Base-by-base conservation (phyloP, 2,113 vertebrate species). In the Misgurnus anguillicaudatus region DNA sequence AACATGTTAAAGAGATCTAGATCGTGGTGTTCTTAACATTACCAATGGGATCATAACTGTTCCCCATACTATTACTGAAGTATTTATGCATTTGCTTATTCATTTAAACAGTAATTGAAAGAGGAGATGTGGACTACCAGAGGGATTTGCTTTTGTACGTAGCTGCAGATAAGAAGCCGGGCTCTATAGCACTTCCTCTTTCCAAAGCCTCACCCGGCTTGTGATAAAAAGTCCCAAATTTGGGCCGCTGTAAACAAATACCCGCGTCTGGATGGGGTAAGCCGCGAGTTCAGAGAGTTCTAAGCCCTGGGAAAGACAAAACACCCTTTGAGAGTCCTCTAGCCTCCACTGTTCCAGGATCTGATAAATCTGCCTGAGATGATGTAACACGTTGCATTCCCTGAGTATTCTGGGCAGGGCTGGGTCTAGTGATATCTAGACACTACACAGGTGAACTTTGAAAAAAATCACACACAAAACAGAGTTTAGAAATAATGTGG, bases 271-370 rank as follows among this genome's bases (percentile, higher is more conserved):
- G 82, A 88, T n/a, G 68, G 80, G 75, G 80, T 86, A 86, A 89
- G 88, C 89, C 87, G 72, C 41, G 83, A 89, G 91, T 86, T 87
- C 88, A 89, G 83, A 78, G 88, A 89, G 89, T 91, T 91, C 88
- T 88, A 86, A 87, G 87, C 83, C 81, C 83, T 80, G 81, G 70
- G 87, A 89, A 61, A 93, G 92, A 93, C 92, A 93, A 93, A 93
- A 93, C 91, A 93, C 85, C 86, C 89, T 93, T 92, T 93, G 90
- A 92, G 89, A 91, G 86, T 89, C 79, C 86, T 88, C 80, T 62
- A 87, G 81, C 86, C 85, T 85, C 85, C 87, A 85, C 82, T 91
- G 92, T 93, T 92, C 77, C 79, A 85, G 64, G 82, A 14, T 36
- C 84, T 80, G 91, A 93, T 92, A 93, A 92, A 85, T 82, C 78